phyloP scores from a whole-genome alignment of 1,140 invertebrate species.

The Drosophila nasuta region DNA sequence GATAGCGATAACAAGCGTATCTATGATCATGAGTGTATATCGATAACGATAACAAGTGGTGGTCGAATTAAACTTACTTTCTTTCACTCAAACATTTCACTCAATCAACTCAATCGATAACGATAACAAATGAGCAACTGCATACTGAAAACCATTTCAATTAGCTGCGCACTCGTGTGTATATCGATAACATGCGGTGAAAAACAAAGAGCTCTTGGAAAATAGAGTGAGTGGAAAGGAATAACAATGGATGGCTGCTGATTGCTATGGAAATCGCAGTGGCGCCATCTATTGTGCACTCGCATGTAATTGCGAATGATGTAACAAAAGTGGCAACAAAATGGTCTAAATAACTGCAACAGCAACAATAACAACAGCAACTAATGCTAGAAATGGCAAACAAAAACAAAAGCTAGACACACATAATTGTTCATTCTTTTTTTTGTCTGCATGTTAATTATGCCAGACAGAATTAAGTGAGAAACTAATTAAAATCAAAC shows the following conservation, averaged over 20 bases:
- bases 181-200: constrained; percentile 4
- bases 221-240: background rate
- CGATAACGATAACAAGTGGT: too few species aligned
- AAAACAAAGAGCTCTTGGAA: background rate
- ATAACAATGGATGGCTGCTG: background rate
- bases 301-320: constrained; percentile 8
- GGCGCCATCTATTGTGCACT: constrained; percentile 35
- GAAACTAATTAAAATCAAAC: constrained; percentile 48
- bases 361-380: constrained; percentile 25
- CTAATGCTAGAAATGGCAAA: background rate
- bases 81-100: too few species aligned
- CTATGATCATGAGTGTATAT: too few species aligned
- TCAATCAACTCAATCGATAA: too few species aligned
- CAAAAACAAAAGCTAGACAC: constrained; percentile 9
- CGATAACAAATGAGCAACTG: too few species aligned
- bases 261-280: background rate
- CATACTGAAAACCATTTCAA: background rate
- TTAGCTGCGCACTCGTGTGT: background rate
- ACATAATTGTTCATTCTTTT: background rate
- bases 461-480: constrained; percentile 16
- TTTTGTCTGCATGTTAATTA: constrained; percentile 23
- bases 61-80: too few species aligned
- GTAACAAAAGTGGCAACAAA: constrained; percentile 4
- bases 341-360: constrained; percentile 10
- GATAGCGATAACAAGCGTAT: too few species aligned